Conservation (phyloP, 2,113 vertebrate genomes). For the Crocuta crocuta region DNA sequence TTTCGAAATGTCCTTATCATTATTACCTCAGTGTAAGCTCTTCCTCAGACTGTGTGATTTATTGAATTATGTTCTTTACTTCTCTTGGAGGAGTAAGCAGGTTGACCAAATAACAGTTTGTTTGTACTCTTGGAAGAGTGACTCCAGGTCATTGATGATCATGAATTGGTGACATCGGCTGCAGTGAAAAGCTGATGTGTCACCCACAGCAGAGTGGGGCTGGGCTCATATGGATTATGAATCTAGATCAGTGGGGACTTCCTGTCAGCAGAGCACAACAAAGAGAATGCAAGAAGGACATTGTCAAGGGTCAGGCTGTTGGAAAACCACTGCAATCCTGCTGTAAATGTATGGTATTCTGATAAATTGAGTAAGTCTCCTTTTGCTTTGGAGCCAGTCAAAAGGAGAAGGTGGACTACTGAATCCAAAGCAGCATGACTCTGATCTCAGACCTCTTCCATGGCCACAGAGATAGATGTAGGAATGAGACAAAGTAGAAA, state of each 20-base stretch:
- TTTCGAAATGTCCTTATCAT: neutral
- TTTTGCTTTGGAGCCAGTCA: neutral
- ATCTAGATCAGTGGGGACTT: neutral
- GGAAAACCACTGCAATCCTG: neutral
- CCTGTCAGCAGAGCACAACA: neutral
- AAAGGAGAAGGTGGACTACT: neutral
- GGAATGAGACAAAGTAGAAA: neutral
- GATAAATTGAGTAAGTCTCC: neutral
- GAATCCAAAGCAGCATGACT: no score
- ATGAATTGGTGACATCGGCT: rapidly evolving
- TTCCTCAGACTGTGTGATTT: neutral
- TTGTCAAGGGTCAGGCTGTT: neutral
- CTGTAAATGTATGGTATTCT: neutral
- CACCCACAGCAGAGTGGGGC: neutral
- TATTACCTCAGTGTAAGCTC: neutral
- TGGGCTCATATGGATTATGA: no score
- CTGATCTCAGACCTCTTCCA: neutral
- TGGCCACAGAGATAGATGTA: neutral
- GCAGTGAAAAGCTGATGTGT: neutral
- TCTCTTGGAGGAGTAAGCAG: neutral
- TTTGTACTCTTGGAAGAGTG: neutral
- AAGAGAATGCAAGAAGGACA: neutral
- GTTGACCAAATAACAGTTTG: neutral
- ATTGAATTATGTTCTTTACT: neutral
- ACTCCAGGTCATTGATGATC: no score